Percentiles rank a stretch among this genome's conserved stretches.
These are phyloP conservation scores for Leptobrachium ailaonicum DNA, from an alignment of 2,113 vertebrate genomes.

Conservation along the genomic window DNA sequence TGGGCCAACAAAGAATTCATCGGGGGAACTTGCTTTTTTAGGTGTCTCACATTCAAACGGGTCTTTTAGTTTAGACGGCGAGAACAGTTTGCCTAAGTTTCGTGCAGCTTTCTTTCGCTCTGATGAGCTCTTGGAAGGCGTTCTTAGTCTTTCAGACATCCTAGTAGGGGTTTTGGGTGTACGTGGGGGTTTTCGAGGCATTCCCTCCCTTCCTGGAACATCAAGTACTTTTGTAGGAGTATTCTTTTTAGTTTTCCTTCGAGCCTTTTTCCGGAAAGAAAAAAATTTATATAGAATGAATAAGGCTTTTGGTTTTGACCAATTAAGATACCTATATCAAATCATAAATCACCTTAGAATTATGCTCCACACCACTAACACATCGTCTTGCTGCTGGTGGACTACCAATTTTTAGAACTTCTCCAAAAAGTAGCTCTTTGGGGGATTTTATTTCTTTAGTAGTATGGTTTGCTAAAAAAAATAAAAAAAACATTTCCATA, in stretches of 20 bases:
- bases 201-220: constrained; percentile 15
- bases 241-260: constrained; percentile 61
- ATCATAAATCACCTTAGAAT: constrained; percentile 67
- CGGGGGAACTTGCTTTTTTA: constrained; percentile 58
- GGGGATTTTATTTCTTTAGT: constrained; percentile 70
- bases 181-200: constrained; percentile 52
- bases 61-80: constrained; percentile 48
- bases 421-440: constrained; percentile 87
- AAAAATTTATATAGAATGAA: too few species aligned
- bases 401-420: constrained; percentile 57
- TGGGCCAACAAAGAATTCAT: constrained; percentile 60
- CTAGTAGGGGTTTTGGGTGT: constrained; percentile 22
- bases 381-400: constrained; percentile 49
- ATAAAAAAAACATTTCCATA: constrained; percentile 24
- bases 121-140: constrained; percentile 50
- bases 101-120: constrained; percentile 50
- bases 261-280: constrained; percentile 60
- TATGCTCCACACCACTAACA: constrained; percentile 55
- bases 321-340: too few species aligned
- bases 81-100: constrained; percentile 52
- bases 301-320: too few species aligned
- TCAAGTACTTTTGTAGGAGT: constrained; percentile 49
- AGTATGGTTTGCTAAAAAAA: constrained; percentile 52
- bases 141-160: background rate
- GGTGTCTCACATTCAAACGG: constrained; percentile 52